Evolutionary conservation across 2,888 invertebrate genomes (phyloP).

Genomic region (Ophioninae sp.): DNA sequence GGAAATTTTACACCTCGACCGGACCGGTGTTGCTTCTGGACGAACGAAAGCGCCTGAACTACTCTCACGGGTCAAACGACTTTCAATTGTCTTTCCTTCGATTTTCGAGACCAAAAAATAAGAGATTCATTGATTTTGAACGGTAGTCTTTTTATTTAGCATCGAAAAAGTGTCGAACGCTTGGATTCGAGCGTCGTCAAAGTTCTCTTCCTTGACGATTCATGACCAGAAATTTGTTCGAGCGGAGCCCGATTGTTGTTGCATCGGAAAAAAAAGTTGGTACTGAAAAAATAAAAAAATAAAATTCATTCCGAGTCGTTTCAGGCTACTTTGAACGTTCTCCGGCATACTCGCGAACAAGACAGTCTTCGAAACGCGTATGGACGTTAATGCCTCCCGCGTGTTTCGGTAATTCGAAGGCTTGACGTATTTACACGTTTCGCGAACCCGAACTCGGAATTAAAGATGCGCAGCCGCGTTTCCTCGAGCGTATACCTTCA

Average conservation of each 20-base stretch:
- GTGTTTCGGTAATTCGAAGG: constrained; percentile 42
- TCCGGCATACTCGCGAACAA: neutral
- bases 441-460: constrained; percentile 72
- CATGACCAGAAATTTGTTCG: neutral
- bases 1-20: constrained; percentile 34
- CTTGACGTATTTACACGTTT: constrained; percentile 35
- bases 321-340: neutral
- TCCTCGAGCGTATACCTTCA: constrained; percentile 76
- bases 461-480: constrained; percentile 77
- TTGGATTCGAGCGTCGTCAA: no score
- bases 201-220: neutral
- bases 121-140: neutral
- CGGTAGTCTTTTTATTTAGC: no score
- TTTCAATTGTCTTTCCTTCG: neutral
- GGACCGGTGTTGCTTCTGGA: constrained; percentile 38
- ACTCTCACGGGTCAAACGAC: constrained; percentile 3
- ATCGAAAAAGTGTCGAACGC: no score
- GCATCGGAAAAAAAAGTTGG: neutral
- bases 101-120: neutral
- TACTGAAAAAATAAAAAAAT: no score
- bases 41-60: constrained; percentile 46
- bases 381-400: neutral
- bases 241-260: neutral
- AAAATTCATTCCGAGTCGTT: neutral
- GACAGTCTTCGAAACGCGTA: neutral